Percentiles rank a stretch among this genome's conserved stretches.
Evolutionary conservation across 2,888 invertebrate genomes (phyloP).

Genomic region (Callinectes sapidus): DNA sequence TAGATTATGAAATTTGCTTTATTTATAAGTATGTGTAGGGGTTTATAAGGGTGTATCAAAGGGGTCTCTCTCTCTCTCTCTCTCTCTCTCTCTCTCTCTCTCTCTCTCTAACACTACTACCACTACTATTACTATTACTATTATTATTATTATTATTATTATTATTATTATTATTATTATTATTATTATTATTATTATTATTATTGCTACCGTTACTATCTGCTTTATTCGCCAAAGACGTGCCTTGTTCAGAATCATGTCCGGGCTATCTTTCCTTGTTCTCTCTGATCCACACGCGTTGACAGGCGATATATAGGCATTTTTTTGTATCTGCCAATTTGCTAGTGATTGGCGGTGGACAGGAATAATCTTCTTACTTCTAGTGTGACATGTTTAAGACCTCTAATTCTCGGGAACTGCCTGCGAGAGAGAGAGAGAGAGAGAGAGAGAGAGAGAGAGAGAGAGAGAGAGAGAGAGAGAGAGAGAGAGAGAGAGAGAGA

Average conservation of each 20-base stretch:
- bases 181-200: no score
- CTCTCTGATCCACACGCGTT: background rate
- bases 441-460: constrained; percentile 9
- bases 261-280: background rate
- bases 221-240: background rate
- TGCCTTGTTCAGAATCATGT: background rate
- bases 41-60: no score
- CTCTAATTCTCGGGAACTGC: background rate
- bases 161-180: background rate
- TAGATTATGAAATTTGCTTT: no score
- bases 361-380: constrained; percentile 8
- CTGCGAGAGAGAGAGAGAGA: background rate
- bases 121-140: no score
- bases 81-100: no score
- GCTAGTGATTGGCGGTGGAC: background rate
- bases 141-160: no score
- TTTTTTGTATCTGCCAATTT: constrained; percentile 33
- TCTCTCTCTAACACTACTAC: no score
- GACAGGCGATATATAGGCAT: background rate
- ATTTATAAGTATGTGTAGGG: no score
- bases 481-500: constrained; percentile 30
- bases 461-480: constrained; percentile 28
- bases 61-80: no score
- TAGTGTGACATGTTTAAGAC: constrained; percentile 9
- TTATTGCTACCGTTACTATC: background rate